These are phyloP conservation scores for Meghimatium bilineatum DNA, from an alignment of 2,888 invertebrate genomes.

Conservation along the genomic window DNA sequence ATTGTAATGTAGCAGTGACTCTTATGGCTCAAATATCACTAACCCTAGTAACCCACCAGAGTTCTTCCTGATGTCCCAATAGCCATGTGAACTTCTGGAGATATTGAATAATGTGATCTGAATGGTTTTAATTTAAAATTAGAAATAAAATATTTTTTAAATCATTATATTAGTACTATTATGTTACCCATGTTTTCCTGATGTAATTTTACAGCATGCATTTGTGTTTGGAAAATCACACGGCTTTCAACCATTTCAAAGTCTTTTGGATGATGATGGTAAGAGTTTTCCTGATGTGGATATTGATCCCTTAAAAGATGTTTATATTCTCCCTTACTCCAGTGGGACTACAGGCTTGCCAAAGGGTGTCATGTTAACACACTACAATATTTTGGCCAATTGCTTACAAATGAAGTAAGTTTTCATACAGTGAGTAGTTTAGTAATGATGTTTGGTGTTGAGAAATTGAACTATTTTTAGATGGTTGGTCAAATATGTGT, in stretches of 20 bases:
- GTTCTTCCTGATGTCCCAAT: too few relatives aligned
- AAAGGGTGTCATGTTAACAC: conserved; percentile 76
- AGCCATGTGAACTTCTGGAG: too few relatives aligned
- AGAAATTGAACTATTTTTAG: too few relatives aligned
- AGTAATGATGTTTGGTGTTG: too few relatives aligned
- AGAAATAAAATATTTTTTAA: neutral
- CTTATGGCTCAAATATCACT: too few relatives aligned
- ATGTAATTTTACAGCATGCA: conserved; percentile 58
- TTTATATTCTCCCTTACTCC: conserved; percentile 87
- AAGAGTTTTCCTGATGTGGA: conserved; percentile 68
- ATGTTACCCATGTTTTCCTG: neutral
- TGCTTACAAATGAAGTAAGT: conserved; percentile 70
- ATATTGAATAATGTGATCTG: too few relatives aligned
- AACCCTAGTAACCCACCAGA: too few relatives aligned
- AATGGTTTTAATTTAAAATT: too few relatives aligned
- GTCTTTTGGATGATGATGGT: conserved; percentile 73
- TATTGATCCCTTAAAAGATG: conserved; percentile 79
- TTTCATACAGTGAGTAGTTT: neutral
- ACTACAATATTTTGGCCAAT: conserved; percentile 72
- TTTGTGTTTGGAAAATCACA: conserved; percentile 71
- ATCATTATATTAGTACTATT: neutral
- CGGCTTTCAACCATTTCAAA: conserved; percentile 63
- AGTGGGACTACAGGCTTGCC: conserved; percentile 89
- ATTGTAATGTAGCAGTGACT: too few relatives aligned
- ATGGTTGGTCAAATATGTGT: too few relatives aligned